Evolutionary conservation across 2,888 invertebrate genomes (phyloP), one percentile per base, ranked within the genome.

Genomic region (Athalia circularis): DNA sequence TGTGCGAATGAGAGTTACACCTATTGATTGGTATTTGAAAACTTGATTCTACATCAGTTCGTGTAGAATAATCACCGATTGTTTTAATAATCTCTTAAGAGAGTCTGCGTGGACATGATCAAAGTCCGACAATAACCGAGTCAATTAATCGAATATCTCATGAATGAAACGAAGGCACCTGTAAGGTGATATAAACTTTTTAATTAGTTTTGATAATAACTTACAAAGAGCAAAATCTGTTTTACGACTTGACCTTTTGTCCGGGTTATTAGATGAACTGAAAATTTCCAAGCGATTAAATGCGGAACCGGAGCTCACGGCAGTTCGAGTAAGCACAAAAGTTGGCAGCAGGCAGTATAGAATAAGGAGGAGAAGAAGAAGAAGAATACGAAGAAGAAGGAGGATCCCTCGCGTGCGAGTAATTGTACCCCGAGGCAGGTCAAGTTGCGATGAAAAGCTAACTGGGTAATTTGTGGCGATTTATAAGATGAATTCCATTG

Each of bases 241-340:
- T 68, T 43, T 68, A 45, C 68, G 68, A 68, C 52, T 11, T 50
- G 68, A 68, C 43, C 68, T 65, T 68, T 68, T 50, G 68, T 54
- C 52, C 68, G 68, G 52, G 54, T 68, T 68, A 68, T 68, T 68
- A 54, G 54, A 68, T 68, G 68, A 68, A 68, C 68, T 68, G 68
- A 68, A 68, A 68, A 68, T 68, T 68, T 68, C 68, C 68, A 68
- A 54, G 52, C 68, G 68, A 68, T 67, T 67, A 67, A 67, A 48
- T 15, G 13, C 48, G 65, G 65, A 65, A 13, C n/a, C 61, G 15
- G 13, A 3, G n/a, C n/a, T 7, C 7, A 50, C 67, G 67, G 67
- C 43, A 29, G 68, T 54, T 68, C 52, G 52, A 52, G 68, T 68
- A 50, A 68, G 54, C 68, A 68, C 52, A 68, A 68, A 68, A 68